A percentile compares a stretch with the other conserved stretches of the same genome.
phyloP scores from a whole-genome alignment of 2,113 vertebrate genomes.

The Camelus bactrianus region DNA sequence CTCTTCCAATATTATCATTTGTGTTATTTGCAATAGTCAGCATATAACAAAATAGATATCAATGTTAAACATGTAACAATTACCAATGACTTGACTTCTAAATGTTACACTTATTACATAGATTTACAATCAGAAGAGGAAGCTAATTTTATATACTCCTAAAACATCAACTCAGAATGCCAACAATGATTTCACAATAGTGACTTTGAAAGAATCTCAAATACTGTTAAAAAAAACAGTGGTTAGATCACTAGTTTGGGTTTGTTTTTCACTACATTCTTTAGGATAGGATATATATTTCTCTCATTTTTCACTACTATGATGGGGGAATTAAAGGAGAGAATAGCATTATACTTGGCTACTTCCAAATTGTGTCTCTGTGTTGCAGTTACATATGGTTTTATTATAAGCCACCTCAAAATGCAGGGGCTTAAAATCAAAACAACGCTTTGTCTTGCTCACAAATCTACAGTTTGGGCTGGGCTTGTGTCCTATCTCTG shows the following conservation, averaged over 20 bases:
- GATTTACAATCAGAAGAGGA: neutral
- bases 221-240: neutral
- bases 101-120: neutral
- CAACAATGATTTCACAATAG: neutral
- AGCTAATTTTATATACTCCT: neutral
- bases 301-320: neutral
- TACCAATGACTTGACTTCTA: neutral
- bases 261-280: neutral
- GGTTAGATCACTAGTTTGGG: neutral
- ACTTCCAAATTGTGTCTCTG: neutral
- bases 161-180: neutral
- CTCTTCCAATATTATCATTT: neutral
- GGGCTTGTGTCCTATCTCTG: neutral
- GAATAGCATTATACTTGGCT: neutral
- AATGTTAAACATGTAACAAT: neutral
- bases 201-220: neutral
- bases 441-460: neutral
- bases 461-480: neutral
- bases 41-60: neutral
- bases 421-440: neutral
- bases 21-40: neutral
- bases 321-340: no score
- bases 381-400: neutral
- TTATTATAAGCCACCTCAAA: neutral
- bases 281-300: neutral